Base-by-base conservation (phyloP, 2,888 invertebrate genomes). In the Aradus depressus region DNA sequence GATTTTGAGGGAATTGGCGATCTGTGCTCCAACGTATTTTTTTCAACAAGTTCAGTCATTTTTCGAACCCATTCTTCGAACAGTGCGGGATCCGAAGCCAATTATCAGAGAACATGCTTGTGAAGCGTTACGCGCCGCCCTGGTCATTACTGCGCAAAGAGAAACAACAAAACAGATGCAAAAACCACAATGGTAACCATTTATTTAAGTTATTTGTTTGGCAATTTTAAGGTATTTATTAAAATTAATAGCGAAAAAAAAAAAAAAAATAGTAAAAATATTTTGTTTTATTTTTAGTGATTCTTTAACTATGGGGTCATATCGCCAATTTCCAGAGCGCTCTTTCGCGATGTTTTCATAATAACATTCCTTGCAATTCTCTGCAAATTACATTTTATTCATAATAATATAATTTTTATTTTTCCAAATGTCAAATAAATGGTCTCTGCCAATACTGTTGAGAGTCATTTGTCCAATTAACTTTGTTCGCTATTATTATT, bases 11-110 rank as follows among this genome's bases (percentile, higher is more conserved):
- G 97, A 98, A 70, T 70, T 98, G 42, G 97, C 97, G 3, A 81
- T 90, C 26, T 89, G 89, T 8, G 90, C 95, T 74, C 96, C 96
- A 0, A 96, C 96, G 6, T 93, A 95, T 67, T 98, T 98, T 68
- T 97, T 89, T 65, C 91, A 91, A 66, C 90, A 90, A 72, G 88
- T 91, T 1, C 85, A 88, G 14, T 84, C 84, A 16, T 92, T 92
- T 68, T 95, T 96, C 66, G 95, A 95, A 57, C 81, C 88, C 49
- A 91, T 96, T 57, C 86, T 95, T 62, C 83, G 84, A 64, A 91
- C 92, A 0, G 79, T 95, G 39, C 80, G 88, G 61, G 95, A 96
- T 70, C 83, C 88, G 0, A 95, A 93, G 70, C 81, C 87, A 4
- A 80, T 83, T 28, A 88, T 97, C 55, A 75, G 97, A 43, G 91